Percentiles rank a stretch among this genome's conserved stretches.
Evolutionary conservation across 2,888 invertebrate species (phyloP).

Genomic region (Apoda limacodes): DNA sequence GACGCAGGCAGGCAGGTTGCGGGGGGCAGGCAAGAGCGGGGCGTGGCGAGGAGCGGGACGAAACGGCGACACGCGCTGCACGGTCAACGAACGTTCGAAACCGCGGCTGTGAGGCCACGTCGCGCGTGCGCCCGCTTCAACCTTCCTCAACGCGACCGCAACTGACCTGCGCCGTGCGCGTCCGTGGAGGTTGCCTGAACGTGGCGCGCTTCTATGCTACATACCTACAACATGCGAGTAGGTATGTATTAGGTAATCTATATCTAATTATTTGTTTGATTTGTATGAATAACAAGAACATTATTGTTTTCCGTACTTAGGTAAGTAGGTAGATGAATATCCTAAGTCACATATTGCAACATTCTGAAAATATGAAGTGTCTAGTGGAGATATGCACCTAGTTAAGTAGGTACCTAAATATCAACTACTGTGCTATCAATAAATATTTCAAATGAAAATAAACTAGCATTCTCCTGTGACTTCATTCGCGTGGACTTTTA

Average conservation of each 20-base stretch:
- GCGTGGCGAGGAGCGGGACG: conserved; percentile 36
- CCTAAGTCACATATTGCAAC: too few species aligned
- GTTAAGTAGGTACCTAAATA: too few species aligned
- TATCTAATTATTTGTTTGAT: conserved; percentile 7
- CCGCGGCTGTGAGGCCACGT: conserved; percentile 49
- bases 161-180: conserved; percentile 54
- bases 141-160: conserved; percentile 70
- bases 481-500: too few species aligned
- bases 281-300: conserved; percentile 7
- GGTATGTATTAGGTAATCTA: too few species aligned
- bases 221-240: conserved; percentile 10
- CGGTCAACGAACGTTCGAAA: conserved; percentile 65
- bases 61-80: conserved; percentile 66
- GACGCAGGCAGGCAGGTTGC: conserved; percentile 26
- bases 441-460: too few species aligned
- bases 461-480: too few species aligned
- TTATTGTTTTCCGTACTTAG: too few species aligned
- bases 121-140: conserved; percentile 67
- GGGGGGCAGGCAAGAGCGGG: conserved; percentile 24
- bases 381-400: too few species aligned
- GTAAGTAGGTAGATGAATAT: too few species aligned
- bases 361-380: too few species aligned
- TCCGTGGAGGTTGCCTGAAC: conserved; percentile 30
- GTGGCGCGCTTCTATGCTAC: conserved; percentile 30
- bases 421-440: too few species aligned